These are phyloP conservation scores for Oscheius sp. DNA, from an alignment of 2,888 invertebrate species.

Conservation along the genomic window DNA sequence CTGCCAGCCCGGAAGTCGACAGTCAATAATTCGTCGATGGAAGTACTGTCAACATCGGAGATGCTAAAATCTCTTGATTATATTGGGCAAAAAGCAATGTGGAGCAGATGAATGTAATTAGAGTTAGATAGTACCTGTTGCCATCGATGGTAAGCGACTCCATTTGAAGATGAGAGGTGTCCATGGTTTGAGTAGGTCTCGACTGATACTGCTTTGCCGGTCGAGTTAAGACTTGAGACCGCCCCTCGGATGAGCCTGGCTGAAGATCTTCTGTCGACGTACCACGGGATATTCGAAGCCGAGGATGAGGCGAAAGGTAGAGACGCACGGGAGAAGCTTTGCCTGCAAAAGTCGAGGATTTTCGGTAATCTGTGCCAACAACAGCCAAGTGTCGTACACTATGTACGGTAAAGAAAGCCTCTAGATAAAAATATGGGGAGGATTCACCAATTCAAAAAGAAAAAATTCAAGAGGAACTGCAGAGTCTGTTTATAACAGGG, in stretches of 20 bases:
- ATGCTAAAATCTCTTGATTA: background rate
- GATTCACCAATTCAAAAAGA: too few relatives aligned
- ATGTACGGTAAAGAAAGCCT: too few relatives aligned
- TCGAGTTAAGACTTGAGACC: background rate
- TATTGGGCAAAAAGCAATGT: background rate
- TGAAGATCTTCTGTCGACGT: slow-evolving; percentile 31
- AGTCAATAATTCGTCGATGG: slow-evolving; percentile 18
- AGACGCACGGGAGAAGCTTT: slow-evolving; percentile 8
- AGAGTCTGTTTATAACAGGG: too few relatives aligned
- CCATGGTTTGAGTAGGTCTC: slow-evolving; percentile 15
- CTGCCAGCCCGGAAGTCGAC: slow-evolving; percentile 22
- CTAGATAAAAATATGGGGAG: too few relatives aligned
- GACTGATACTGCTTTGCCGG: slow-evolving; percentile 2
- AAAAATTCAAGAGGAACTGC: too few relatives aligned
- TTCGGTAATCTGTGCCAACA: too few relatives aligned
- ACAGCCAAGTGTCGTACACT: too few relatives aligned
- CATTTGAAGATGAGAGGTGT: background rate
- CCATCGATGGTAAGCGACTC: background rate
- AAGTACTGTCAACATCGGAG: slow-evolving; percentile 18
- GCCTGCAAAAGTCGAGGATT: slow-evolving; percentile 16
- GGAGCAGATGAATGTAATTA: background rate
- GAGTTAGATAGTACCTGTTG: background rate
- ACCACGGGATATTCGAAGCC: slow-evolving; percentile 21
- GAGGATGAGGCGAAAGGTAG: slow-evolving; percentile 15
- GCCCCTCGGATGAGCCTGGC: slow-evolving; percentile 22